phyloP scores from a whole-genome alignment of 2,797 vertebrate genomes.

The Acropternis orthonyx region DNA sequence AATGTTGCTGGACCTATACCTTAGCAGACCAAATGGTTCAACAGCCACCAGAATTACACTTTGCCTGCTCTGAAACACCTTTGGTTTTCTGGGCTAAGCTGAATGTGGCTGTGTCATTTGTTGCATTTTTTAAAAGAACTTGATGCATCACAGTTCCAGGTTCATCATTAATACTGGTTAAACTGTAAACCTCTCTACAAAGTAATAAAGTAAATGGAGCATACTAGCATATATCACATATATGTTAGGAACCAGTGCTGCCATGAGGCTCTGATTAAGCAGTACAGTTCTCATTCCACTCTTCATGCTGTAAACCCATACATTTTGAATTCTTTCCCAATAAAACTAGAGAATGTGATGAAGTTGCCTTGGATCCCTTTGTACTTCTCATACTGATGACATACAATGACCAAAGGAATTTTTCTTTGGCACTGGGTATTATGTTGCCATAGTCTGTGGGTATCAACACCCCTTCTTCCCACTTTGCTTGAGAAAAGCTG shows the following conservation, averaged over 20 bases:
- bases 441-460: accelerated
- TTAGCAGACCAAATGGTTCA: neutral
- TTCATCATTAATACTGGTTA: neutral
- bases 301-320: neutral
- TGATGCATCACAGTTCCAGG: neutral
- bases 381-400: neutral
- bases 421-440: neutral
- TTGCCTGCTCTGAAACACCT: neutral
- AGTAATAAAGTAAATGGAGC: constrained; percentile 5
- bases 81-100: neutral
- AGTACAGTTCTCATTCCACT: neutral
- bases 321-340: neutral
- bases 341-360: constrained; percentile 3
- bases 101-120: neutral
- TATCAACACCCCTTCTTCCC: neutral
- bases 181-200: constrained; percentile 15
- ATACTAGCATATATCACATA: neutral
- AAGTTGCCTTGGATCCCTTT: constrained; percentile 14
- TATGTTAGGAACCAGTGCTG: neutral
- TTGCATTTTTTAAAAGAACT: neutral
- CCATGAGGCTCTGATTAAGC: neutral
- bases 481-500: neutral
- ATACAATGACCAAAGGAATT: neutral
- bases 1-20: neutral
- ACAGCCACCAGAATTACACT: neutral